A percentile compares a stretch with the other conserved stretches of the same genome.
Evolutionary conservation across 2,113 vertebrate species (phyloP).

Genomic region (Tyrannus savana): DNA sequence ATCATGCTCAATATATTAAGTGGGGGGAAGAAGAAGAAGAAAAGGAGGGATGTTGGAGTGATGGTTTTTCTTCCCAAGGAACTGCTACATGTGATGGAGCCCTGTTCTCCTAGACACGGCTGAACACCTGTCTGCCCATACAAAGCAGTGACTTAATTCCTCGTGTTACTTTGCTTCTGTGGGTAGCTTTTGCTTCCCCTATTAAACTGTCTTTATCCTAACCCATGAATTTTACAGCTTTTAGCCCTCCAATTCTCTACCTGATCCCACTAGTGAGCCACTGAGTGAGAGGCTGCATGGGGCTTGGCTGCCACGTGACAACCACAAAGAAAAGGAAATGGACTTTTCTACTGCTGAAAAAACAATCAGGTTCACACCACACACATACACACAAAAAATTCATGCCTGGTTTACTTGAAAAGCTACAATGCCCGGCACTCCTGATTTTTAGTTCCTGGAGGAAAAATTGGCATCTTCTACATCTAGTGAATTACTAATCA

Average conservation of each 20-base stretch:
- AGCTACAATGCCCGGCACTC: background rate
- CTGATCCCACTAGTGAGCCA: background rate
- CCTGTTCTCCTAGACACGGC: background rate
- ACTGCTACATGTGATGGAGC: background rate
- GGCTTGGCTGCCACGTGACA: background rate
- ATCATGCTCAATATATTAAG: background rate
- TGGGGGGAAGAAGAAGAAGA: background rate
- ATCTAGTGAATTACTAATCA: background rate
- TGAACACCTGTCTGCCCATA: background rate
- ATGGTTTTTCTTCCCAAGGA: background rate
- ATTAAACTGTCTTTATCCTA: background rate
- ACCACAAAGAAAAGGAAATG: background rate
- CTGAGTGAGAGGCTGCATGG: background rate
- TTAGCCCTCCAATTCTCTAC: background rate
- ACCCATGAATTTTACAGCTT: background rate
- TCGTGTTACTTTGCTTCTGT: background rate
- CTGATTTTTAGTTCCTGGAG: background rate
- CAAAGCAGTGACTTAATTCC: background rate
- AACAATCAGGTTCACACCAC: background rate
- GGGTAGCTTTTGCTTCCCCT: background rate
- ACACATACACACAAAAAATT: background rate
- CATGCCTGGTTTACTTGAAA: background rate
- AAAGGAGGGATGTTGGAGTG: background rate
- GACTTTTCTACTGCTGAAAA: background rate
- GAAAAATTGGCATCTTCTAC: background rate